A percentile compares a stretch with the other conserved stretches of the same genome.
Evolutionary conservation across 2,888 invertebrate species (phyloP).

Genomic region (Agapostemon virescens): DNA sequence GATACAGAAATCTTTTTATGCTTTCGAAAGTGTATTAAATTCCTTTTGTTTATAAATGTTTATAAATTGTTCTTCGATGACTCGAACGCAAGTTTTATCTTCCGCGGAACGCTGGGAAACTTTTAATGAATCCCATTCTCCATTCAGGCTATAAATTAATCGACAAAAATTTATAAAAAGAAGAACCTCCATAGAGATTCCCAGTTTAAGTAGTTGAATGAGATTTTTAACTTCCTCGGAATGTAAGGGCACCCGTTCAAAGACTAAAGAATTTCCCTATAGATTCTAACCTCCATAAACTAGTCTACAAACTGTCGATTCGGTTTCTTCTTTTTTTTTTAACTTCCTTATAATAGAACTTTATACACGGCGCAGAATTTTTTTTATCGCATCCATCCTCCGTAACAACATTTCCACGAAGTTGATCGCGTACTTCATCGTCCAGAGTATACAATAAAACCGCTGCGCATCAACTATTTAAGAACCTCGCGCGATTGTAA

Average conservation of each 20-base stretch:
- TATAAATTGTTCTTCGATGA: too few relatives aligned
- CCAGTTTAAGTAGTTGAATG: neutral
- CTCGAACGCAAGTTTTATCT: too few relatives aligned
- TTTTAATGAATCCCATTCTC: neutral
- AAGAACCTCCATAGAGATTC: neutral
- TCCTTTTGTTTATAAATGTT: too few relatives aligned
- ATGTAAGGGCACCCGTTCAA: neutral
- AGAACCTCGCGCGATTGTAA: neutral
- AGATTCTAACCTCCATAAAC: neutral
- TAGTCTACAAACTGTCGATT: neutral
- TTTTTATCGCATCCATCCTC: neutral
- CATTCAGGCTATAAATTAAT: constrained; percentile 1
- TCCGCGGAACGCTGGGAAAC: neutral
- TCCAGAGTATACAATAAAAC: neutral
- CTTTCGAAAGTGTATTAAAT: too few relatives aligned
- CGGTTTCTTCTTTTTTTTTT: too few relatives aligned
- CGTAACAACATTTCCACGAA: neutral
- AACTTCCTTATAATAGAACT: neutral
- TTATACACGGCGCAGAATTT: neutral
- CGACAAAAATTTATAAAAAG: neutral
- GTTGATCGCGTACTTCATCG: neutral
- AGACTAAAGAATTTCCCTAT: neutral
- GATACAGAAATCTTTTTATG: neutral
- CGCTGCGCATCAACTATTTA: neutral
- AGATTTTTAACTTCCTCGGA: neutral